Conservation (phyloP, 2,888 invertebrate genomes). For the Trachelus tabidus region DNA sequence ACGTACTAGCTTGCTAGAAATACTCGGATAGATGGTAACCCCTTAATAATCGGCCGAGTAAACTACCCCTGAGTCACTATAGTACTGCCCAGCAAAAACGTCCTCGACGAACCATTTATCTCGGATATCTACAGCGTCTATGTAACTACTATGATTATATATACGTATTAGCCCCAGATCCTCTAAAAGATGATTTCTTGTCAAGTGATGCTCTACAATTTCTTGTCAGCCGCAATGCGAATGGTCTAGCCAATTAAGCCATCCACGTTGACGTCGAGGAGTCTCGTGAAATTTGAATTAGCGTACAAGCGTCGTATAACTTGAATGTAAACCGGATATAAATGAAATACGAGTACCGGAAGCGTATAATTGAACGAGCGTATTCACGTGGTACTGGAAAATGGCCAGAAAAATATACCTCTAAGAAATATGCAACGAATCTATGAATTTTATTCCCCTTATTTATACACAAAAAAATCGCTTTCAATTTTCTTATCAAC, state of each 20-base stretch:
- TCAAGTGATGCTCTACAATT: background rate
- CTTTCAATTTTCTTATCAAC: background rate
- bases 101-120: background rate
- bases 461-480: background rate
- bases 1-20: background rate
- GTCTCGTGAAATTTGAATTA: background rate
- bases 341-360: background rate
- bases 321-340: background rate
- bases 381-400: background rate
- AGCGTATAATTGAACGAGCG: background rate
- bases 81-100: background rate
- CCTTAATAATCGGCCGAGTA: too few relatives aligned
- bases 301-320: background rate
- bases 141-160: background rate
- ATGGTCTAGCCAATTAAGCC: background rate
- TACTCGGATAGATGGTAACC: too few relatives aligned
- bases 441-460: background rate
- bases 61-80: too few relatives aligned
- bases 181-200: background rate
- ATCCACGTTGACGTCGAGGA: background rate
- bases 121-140: background rate
- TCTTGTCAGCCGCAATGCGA: background rate
- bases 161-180: background rate
- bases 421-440: background rate
- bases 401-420: background rate